phyloP scores from a whole-genome alignment of 2,113 vertebrate species.

The Amphiprion percula region DNA sequence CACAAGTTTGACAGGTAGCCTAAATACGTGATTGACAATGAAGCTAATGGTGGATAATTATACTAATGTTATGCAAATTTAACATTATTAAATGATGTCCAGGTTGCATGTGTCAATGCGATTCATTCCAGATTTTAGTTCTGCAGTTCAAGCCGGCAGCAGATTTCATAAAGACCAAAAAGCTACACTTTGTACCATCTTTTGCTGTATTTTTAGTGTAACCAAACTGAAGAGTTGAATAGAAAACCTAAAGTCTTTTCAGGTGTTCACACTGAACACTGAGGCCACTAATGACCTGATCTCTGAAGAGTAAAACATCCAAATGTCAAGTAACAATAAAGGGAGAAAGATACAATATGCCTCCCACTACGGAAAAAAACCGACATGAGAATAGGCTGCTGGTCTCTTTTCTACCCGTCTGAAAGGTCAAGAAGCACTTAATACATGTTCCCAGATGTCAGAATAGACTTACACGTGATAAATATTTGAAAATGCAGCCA shows the following conservation, averaged over 20 bases:
- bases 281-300: conserved; percentile 43
- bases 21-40: too few relatives aligned
- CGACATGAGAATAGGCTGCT: conserved; percentile 68
- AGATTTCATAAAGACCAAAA: neutral
- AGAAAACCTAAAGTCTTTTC: conserved; percentile 23
- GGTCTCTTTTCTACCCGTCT: conserved; percentile 58
- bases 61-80: too few relatives aligned
- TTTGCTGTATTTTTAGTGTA: neutral
- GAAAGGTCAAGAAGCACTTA: conserved; percentile 79
- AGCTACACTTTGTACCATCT: neutral
- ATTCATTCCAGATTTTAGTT: neutral
- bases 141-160: neutral
- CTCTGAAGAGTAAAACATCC: conserved; percentile 51
- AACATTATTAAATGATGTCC: too few relatives aligned
- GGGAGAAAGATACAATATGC: conserved; percentile 64
- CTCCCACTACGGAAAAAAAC: conserved; percentile 58
- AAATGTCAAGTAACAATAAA: conserved; percentile 81
- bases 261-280: conserved; percentile 35
- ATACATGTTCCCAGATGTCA: conserved; percentile 66
- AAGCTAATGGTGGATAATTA: too few relatives aligned
- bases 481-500: conserved; percentile 70
- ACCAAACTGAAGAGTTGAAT: neutral
- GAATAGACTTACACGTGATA: conserved; percentile 64
- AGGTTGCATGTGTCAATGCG: neutral
- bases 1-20: too few relatives aligned